Conservation (phyloP, 2,888 invertebrate genomes). For the Megamerina dolium region DNA sequence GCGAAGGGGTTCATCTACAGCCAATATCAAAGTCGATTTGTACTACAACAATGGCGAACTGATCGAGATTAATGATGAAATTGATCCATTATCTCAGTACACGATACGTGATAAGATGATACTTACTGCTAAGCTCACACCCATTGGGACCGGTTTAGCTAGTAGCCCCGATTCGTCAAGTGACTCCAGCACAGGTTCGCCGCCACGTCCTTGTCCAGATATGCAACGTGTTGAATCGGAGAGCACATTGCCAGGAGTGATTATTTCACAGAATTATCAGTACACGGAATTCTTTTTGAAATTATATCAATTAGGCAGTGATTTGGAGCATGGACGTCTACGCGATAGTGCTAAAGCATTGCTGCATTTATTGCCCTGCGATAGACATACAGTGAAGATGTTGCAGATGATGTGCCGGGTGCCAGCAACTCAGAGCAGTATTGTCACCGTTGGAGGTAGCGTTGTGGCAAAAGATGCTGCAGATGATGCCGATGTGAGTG, state of each 20-base stretch:
- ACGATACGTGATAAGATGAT: conserved; percentile 70
- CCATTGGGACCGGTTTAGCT: conserved; percentile 63
- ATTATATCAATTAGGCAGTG: conserved; percentile 81
- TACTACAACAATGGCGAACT: conserved; percentile 79
- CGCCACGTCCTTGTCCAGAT: conserved; percentile 73
- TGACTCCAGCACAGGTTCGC: conserved; percentile 90
- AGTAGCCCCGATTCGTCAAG: conserved; percentile 90
- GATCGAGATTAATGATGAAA: conserved; percentile 25
- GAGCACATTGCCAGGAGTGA: conserved; percentile 84
- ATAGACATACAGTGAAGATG: conserved; percentile 50
- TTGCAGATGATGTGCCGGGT: conserved; percentile 45
- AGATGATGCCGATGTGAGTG: not conserved
- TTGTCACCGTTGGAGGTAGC: not conserved
- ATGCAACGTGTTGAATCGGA: conserved; percentile 78
- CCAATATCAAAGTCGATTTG: conserved; percentile 82
- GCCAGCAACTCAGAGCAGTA: conserved; percentile 16
- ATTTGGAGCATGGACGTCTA: conserved; percentile 69
- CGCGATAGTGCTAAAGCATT: conserved; percentile 61
- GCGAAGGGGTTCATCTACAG: conserved; percentile 53
- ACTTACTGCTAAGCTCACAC: conserved; percentile 71
- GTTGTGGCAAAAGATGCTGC: not conserved
- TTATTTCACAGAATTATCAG: conserved; percentile 75
- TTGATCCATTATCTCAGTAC: conserved; percentile 24
- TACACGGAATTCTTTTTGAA: conserved; percentile 78
- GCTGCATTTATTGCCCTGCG: conserved; percentile 46